Base-by-base conservation (phyloP, 2,797 vertebrate species). In the Gephyroberyx darwinii region DNA sequence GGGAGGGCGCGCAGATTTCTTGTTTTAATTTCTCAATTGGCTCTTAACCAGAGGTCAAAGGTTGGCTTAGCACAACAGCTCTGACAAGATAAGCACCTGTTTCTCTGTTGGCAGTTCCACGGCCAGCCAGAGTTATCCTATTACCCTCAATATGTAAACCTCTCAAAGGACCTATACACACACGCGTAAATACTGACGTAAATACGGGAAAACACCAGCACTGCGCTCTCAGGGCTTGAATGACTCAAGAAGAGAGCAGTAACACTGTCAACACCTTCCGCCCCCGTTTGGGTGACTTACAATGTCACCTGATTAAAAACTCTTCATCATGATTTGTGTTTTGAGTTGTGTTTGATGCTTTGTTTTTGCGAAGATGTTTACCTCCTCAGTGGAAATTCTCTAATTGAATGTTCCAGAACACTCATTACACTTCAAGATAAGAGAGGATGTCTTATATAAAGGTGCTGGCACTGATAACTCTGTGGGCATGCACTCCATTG, bases 31-130 rank as follows among this genome's bases (percentile, higher is more conserved):
- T 91, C 86, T 89, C 83, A 95, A 94, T 96, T 95, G 95, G 93
- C 94, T 93, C 90, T 93, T 92, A 94, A 95, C 93, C 85, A 83
- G 92, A 90, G 95, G 95, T 94, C 92, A 91, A 89, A 95, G 94
- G 91, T 95, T 91, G 85, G 92, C 86, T 95, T 94, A 95, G 94
- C 94, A 96, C 87, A 92, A 92, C 91, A 94, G 87, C 92, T 93
- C 91, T 89, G 92, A 95, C 95, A 94, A 94, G 92, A 95, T 93
- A 92, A 95, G 96, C 95, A 97, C 96, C 95, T 96, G 96, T 89
- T 94, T 95, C 88, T 87, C 70, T 71, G 65, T n/a, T 50, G 10
- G 45, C 51, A 33, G 53, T n/a, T 55, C 74, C 71, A 71, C 78
- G 75, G 41, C 83, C 80, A 81, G 58, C 87, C 62, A 72, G 72